Evolutionary conservation across 2,113 vertebrate genomes (phyloP).

Genomic region (Saguinus midas): DNA sequence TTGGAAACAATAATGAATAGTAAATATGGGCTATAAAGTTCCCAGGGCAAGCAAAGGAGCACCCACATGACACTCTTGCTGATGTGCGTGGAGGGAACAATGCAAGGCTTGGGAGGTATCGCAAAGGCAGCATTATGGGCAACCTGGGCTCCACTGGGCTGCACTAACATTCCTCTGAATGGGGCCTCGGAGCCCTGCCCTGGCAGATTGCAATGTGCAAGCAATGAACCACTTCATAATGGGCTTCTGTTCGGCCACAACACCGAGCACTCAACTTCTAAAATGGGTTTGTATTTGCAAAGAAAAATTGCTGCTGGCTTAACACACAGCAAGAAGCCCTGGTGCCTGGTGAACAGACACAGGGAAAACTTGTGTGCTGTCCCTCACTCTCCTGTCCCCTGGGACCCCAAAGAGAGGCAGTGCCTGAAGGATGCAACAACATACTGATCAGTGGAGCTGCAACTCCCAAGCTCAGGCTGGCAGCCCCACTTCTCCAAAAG

Average conservation of each 20-base stretch:
- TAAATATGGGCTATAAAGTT: constrained; percentile 55
- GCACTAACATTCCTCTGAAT: background rate
- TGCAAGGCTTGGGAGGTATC: background rate
- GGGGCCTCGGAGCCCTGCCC: background rate
- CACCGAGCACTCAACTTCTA: background rate
- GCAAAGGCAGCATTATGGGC: background rate
- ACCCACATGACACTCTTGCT: fast-evolving
- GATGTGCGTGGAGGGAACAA: background rate
- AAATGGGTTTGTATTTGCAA: constrained; percentile 34
- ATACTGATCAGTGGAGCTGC: background rate
- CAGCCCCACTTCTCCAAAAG: background rate
- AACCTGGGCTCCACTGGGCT: background rate
- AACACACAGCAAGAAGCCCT: background rate
- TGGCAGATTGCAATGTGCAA: background rate
- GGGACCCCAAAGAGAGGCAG: background rate
- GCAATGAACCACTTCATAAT: constrained; percentile 27
- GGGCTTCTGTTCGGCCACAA: constrained; percentile 8
- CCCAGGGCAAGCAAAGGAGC: background rate
- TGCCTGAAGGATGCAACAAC: background rate
- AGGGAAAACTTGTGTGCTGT: background rate
- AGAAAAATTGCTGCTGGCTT: constrained; percentile 8
- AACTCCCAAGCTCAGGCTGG: background rate
- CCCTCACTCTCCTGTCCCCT: background rate
- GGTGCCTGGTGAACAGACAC: background rate
- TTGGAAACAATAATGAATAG: constrained; percentile 57